Evolutionary conservation across 2,888 invertebrate genomes (phyloP).

Genomic region (Danaus chrysippus): DNA sequence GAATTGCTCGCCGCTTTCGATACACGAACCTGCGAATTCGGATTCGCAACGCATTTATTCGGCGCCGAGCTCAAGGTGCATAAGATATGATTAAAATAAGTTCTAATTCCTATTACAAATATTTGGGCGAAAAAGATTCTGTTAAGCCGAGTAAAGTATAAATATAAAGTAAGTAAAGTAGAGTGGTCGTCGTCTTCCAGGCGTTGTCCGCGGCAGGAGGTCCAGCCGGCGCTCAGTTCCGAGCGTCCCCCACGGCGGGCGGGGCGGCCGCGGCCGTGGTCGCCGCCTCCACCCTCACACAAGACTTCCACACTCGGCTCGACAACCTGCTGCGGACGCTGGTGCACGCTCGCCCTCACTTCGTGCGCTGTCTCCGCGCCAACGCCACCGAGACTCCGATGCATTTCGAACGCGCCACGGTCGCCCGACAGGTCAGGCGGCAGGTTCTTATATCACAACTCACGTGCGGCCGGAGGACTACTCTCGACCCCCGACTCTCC

Average conservation of each 20-base stretch:
- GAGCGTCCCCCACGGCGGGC: slow-evolving; percentile 93
- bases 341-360: slow-evolving; percentile 96
- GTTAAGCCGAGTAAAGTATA: not conserved
- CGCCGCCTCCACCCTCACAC: slow-evolving; percentile 92
- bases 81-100: no score
- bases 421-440: slow-evolving; percentile 85
- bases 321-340: slow-evolving; percentile 94
- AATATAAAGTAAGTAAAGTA: not conserved
- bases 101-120: no score
- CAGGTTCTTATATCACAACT: no score
- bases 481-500: no score
- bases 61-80: slow-evolving; percentile 89
- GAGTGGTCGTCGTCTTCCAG: slow-evolving; percentile 25
- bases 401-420: slow-evolving; percentile 89
- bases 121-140: no score
- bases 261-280: slow-evolving; percentile 93
- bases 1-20: slow-evolving; percentile 95
- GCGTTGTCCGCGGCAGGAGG: slow-evolving; percentile 81
- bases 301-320: slow-evolving; percentile 96
- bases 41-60: slow-evolving; percentile 98
- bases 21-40: slow-evolving; percentile 95
- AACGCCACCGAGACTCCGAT: slow-evolving; percentile 90
- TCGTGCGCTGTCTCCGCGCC: slow-evolving; percentile 94
- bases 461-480: no score
- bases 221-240: slow-evolving; percentile 83